Base-by-base conservation (phyloP, 1,140 invertebrate species). In the Plutomurus gul region DNA sequence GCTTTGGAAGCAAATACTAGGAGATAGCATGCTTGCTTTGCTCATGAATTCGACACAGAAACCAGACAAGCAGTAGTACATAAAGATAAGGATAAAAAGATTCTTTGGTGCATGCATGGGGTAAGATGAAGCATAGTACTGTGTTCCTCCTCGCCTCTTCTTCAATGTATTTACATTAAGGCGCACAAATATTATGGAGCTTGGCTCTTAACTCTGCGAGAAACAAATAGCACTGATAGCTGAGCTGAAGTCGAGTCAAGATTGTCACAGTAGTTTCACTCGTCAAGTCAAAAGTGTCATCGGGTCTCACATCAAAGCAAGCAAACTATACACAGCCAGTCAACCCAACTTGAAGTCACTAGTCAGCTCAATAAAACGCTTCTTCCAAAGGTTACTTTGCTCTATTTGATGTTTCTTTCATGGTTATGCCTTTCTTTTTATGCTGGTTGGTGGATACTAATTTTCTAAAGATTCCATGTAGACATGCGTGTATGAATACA, bases 1-100 rank as follows among this genome's bases (percentile, higher is more conserved):
- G n/a, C n/a, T n/a, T n/a, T n/a, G n/a, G n/a, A n/a, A n/a, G n/a
- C n/a, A n/a, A n/a, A n/a, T 33, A 30, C 56, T 8, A 65, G 11
- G 25, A 60, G 33, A 30, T 33, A 30, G 36, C 36, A 65, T 65
- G n/a, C 56, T 33, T 30, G 56, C 13, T 65, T 65, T 65, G 36
- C 56, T n/a, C n/a, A n/a, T n/a, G n/a, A 65, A 65, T 65, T 65
- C 56, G 56, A 65, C 56, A 65, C 56, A 65, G 27, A 65, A 25
- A n/a, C n/a, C n/a, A n/a, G n/a, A n/a, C n/a, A n/a, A n/a, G n/a
- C n/a, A n/a, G n/a, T n/a, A n/a, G n/a, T n/a, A 65, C 18, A 16
- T 13, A 65, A n/a, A 36, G 56, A 65, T 65, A 65, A 65, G 56
- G n/a, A 33, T 33, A 33, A 11, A 27, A 27, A 65, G 30, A 33